Evolutionary conservation across 2,113 vertebrate species (phyloP), one percentile per base, ranked within the genome.

Genomic region (Uropsilus gracilis): DNA sequence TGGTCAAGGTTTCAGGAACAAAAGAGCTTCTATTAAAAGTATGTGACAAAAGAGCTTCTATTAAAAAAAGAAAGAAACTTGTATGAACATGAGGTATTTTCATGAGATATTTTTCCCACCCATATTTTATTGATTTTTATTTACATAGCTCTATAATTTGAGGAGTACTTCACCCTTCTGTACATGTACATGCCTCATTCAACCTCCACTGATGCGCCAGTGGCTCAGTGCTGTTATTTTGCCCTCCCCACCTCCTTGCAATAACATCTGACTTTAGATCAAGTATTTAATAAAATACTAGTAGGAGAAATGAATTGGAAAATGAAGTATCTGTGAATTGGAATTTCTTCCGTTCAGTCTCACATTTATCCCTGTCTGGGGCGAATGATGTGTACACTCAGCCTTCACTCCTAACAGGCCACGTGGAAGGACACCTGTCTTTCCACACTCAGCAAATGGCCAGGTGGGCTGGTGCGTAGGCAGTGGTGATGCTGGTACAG

Each of bases 281-380:
- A 90, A 90, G 42, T 34, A 71, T 20, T 86, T 69, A 39, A 76
- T 66, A 87, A 95, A 93, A 86, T 69, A 48, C 39, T 73, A 68
- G 64, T n/a, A 89, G 64, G 48, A 89, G 50, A 53, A 53, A 53
- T 53, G 50, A 17, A 53, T 53, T 53, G 16, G 50, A 53, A 53
- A 86, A 44, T 39, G 16, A 90, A 84, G 28, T 73, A 34, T 77
- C 39, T 24, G 46, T n/a, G 90, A 91, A 81, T 57, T 53, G 28
- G 20, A 30, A 69, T 92, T 91, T 83, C 50, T 64, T 89, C 68
- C 73, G 13, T 64, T 64, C n/a, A 66, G 22, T 48, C 28, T 94
- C 24, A 44, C 32, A 13, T 34, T 39, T n/a, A 68, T 73, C 32
- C 26, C 63, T n/a, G n/a, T n/a, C n/a, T n/a, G n/a, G n/a, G n/a